phyloP scores from a whole-genome alignment of 2,888 invertebrate genomes.

The Cephus sareptanus region DNA sequence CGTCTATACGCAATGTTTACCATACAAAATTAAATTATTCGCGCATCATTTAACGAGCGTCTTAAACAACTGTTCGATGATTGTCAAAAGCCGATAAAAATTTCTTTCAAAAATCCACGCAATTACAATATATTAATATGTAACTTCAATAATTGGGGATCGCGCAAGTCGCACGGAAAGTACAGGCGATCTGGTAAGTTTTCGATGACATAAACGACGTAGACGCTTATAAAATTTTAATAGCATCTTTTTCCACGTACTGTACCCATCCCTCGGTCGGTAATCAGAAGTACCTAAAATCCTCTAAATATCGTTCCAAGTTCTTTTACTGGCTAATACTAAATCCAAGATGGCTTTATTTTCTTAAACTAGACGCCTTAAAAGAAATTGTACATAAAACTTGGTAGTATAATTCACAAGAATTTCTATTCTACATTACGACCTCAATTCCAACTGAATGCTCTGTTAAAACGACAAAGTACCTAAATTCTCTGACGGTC shows the following conservation, averaged over 20 bases:
- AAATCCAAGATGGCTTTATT: neutral
- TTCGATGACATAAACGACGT: neutral
- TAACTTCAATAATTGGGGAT: neutral
- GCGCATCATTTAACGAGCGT: neutral
- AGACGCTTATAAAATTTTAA: neutral
- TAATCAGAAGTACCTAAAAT: neutral
- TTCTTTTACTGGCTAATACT: neutral
- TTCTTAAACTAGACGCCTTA: neutral
- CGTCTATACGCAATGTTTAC: neutral
- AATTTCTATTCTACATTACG: neutral
- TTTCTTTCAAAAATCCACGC: neutral
- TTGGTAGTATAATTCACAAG: neutral
- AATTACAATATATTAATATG: neutral
- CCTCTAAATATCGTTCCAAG: neutral
- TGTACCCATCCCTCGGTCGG: neutral
- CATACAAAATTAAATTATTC: neutral
- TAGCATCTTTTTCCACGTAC: neutral
- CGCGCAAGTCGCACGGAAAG: neutral
- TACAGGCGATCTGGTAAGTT: neutral
- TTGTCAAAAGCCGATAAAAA: neutral
- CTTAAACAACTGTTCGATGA: neutral
- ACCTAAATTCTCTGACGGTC: neutral
- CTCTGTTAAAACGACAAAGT: neutral
- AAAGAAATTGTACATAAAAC: neutral
- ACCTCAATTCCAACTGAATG: neutral